Evolutionary conservation across 2,113 vertebrate genomes (phyloP), one percentile per base, ranked within the genome.

Genomic region (Oryzias javanicus): DNA sequence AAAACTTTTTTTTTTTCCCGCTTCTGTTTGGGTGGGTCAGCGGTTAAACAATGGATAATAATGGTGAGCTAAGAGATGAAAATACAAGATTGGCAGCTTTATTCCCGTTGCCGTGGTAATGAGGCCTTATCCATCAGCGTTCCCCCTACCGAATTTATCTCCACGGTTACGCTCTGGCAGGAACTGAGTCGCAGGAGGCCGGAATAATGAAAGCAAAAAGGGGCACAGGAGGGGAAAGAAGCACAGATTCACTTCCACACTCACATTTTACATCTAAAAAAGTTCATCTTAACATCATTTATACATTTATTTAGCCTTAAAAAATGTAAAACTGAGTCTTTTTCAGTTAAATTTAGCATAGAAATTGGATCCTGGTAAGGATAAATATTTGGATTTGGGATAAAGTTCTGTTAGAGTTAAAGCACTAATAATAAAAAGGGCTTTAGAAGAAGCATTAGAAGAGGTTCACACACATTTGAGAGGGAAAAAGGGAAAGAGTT

Each of bases 31-130:
- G 22, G 54, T 64, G 55, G 35, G 19, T 42, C 51, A 15, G 27
- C 7, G 42, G 57, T 53, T 49, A 47, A 67, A 72, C 49, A 55
- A 56, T 6, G 68, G 60, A 52, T 12, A 40, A 72, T 41, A 72
- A 70, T 42, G 10, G 49, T 78, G 67, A 78, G 47, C 58, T 66
- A 42, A 60, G 47, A 35, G 52, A 58, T 20, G 40, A 24, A 60
- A 41, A 55, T 46, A 59, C 14, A 75, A 47, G 64, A 54, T 50
- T 71, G 69, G 53, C 52, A 49, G 72, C 75, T 78, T 40, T 55
- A 10, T 56, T 48, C 76, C 41, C 3, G 83, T 89, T 82, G 48
- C 86, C 75, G 22, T 53, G 86, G 75, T 25, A 4, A 83, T 55
- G 42, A 52, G 47, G 65, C 69, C 68, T 51, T 63, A 58, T 64